Evolutionary conservation across 2,888 invertebrate species (phyloP).

Genomic region (Pterobdella sp.): DNA sequence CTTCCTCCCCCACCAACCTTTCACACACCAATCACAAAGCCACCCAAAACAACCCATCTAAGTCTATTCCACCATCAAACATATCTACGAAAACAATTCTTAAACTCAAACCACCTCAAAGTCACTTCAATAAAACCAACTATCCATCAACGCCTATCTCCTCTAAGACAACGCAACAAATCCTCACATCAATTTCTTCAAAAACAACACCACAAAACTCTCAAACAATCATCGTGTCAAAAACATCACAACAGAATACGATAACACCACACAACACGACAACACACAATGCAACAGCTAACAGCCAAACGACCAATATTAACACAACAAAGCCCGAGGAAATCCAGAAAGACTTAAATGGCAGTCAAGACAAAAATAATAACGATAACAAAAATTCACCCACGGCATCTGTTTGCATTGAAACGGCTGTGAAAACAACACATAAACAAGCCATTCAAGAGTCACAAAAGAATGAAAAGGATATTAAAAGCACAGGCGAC

Average conservation of each 20-base stretch:
- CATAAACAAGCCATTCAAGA: too few species aligned
- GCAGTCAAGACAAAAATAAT: not conserved
- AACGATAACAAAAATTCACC: not conserved
- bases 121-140: too few species aligned
- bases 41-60: not conserved
- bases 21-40: not conserved
- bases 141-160: not conserved
- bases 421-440: too few species aligned
- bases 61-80: not conserved
- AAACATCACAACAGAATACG: not conserved
- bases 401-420: too few species aligned
- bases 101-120: too few species aligned
- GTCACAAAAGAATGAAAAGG: not conserved
- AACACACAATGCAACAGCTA: too few species aligned
- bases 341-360: too few species aligned
- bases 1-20: not conserved
- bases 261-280: not conserved
- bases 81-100: not conserved
- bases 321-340: too few species aligned
- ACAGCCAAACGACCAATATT: too few species aligned
- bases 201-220: not conserved
- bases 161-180: not conserved
- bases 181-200: not conserved
- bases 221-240: not conserved
- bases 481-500: not conserved